Conservation (phyloP, 2,113 vertebrate species). For the Paramormyrops kingsleyae region DNA sequence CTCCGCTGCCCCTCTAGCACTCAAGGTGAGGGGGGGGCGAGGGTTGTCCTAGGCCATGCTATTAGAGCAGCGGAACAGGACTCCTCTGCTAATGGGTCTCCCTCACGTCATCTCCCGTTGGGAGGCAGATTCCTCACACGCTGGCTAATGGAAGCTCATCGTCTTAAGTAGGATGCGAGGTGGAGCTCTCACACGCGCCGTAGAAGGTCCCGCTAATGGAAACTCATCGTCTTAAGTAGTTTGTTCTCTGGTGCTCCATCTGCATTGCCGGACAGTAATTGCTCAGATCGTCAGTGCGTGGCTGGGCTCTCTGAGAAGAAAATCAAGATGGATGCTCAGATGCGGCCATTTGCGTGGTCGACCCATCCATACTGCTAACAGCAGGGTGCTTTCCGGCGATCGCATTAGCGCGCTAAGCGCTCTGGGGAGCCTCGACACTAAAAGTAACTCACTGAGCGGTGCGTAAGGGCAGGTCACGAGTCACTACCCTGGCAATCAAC, state of each 20-base stretch:
- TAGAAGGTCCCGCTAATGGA: slow-evolving; percentile 16
- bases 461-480: neutral
- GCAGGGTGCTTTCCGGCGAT: neutral
- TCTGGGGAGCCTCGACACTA: neutral
- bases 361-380: neutral
- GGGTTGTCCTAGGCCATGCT: neutral
- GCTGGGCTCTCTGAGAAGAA: neutral
- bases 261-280: slow-evolving; percentile 1
- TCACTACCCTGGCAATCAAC: neutral
- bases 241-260: slow-evolving; percentile 17
- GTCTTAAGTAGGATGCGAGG: slow-evolving; percentile 14
- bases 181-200: neutral
- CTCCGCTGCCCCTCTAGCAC: slow-evolving; percentile 6
- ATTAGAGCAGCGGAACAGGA: slow-evolving; percentile 8
- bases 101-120: slow-evolving; percentile 2
- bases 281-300: neutral
- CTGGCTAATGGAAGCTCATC: slow-evolving; percentile 7
- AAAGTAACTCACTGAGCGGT: neutral
- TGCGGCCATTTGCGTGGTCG: neutral
- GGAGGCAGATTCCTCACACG: slow-evolving; percentile 11
- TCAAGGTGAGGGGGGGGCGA: slow-evolving; percentile 2
- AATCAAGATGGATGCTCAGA: slow-evolving; percentile 12
- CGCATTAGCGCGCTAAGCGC: neutral
- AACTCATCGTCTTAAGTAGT: slow-evolving; percentile 22
- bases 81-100: neutral